phyloP scores from a whole-genome alignment of 2,888 invertebrate species.

The Athalia circularis region DNA sequence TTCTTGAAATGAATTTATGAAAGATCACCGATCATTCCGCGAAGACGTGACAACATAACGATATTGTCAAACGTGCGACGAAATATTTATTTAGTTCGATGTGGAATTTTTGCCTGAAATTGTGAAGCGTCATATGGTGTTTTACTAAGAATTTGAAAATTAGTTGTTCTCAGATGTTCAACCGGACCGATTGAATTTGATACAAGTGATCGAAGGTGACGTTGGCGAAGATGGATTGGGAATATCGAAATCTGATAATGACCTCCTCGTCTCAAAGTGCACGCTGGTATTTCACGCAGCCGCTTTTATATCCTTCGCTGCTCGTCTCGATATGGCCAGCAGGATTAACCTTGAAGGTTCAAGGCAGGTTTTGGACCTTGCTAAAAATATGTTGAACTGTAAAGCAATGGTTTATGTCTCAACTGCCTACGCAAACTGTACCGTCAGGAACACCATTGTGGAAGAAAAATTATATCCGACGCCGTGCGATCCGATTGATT shows the following conservation, averaged over 20 bases:
- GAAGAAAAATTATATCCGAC: conserved; percentile 76
- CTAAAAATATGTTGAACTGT: conserved; percentile 55
- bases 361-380: conserved; percentile 74
- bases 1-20: too few relatives aligned
- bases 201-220: conserved; percentile 74
- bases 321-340: conserved; percentile 76
- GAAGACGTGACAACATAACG: too few relatives aligned
- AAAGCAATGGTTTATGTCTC: conserved; percentile 78
- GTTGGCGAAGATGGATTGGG: conserved; percentile 70
- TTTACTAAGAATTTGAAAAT: neutral
- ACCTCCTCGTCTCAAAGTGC: conserved; percentile 63
- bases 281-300: conserved; percentile 78
- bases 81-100: too few relatives aligned
- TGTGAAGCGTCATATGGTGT: too few relatives aligned
- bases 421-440: conserved; percentile 81
- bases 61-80: too few relatives aligned
- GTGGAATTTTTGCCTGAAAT: too few relatives aligned
- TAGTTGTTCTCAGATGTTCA: conserved; percentile 58
- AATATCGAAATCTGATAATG: conserved; percentile 69
- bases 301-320: conserved; percentile 80
- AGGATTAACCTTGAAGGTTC: conserved; percentile 80
- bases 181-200: conserved; percentile 69
- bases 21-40: too few relatives aligned
- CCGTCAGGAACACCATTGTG: conserved; percentile 66
- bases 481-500: conserved; percentile 65